A percentile compares a stretch with the other conserved stretches of the same genome.
Evolutionary conservation across 2,113 vertebrate species (phyloP).

Genomic region (Phylloscopus trochiloides): DNA sequence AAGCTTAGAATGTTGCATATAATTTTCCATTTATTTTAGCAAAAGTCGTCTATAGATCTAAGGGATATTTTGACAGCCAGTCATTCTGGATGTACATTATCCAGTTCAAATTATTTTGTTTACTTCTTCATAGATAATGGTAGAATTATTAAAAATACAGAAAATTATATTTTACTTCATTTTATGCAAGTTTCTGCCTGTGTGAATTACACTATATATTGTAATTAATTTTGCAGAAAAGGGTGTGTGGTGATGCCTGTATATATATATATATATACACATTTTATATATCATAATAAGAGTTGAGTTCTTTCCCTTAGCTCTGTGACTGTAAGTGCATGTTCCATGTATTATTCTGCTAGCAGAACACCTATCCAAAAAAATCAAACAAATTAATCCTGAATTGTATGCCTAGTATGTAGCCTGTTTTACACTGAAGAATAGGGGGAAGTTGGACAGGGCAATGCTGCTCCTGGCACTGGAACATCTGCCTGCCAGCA

Average conservation of each 20-base stretch:
- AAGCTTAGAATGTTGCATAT: neutral
- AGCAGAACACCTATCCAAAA: neutral
- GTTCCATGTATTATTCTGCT: neutral
- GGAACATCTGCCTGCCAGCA: neutral
- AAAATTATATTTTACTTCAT: neutral
- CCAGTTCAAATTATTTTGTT: neutral
- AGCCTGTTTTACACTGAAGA: neutral
- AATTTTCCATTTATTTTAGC: constrained; percentile 9
- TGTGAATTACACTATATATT: neutral
- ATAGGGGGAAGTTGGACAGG: rapidly evolving
- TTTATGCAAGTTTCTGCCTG: neutral
- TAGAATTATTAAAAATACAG: neutral
- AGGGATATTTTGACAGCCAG: neutral
- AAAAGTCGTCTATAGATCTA: neutral
- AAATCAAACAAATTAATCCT: neutral
- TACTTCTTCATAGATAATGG: neutral
- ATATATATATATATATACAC: neutral
- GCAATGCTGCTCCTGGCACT: neutral
- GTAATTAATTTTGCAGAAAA: neutral
- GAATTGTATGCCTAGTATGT: neutral
- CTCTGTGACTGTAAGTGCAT: neutral
- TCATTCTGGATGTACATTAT: neutral
- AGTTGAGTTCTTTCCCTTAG: neutral
- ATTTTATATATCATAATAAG: neutral
- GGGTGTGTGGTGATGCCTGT: neutral